These are phyloP conservation scores for Ips nitidus DNA, from an alignment of 1,140 invertebrate species.

Conservation along the genomic window DNA sequence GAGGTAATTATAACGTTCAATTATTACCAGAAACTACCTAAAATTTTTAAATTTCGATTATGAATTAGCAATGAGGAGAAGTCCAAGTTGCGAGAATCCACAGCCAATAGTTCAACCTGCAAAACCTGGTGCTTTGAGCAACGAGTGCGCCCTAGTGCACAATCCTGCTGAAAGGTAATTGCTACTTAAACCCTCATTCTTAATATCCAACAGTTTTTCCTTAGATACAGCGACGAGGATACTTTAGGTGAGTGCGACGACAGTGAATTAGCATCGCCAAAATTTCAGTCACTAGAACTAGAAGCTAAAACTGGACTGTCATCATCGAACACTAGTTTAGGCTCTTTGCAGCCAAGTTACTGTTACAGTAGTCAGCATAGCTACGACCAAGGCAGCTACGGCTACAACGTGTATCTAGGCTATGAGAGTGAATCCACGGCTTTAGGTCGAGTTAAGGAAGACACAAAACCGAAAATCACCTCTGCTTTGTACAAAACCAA, in stretches of 20 bases:
- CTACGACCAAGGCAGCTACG: constrained; percentile 71
- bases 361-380: constrained; percentile 74
- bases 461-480: constrained; percentile 66
- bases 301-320: constrained; percentile 68
- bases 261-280: constrained; percentile 44
- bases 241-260: constrained; percentile 55
- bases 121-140: constrained; percentile 38
- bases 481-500: constrained; percentile 64
- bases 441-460: constrained; percentile 54
- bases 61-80: constrained; percentile 46
- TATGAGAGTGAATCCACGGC: constrained; percentile 56
- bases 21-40: not conserved
- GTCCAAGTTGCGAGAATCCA: constrained; percentile 47
- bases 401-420: constrained; percentile 63
- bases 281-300: not conserved
- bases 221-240: constrained; percentile 50
- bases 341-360: constrained; percentile 69
- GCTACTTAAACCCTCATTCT: constrained; percentile 1
- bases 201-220: constrained; percentile 7
- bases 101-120: constrained; percentile 34
- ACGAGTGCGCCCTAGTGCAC: constrained; percentile 50
- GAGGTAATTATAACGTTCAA: not conserved
- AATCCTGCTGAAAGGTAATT: constrained; percentile 49
- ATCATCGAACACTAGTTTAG: constrained; percentile 73
- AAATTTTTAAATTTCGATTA: not conserved